phyloP scores from a whole-genome alignment of 2,113 vertebrate species.

The Paradoxurus hermaphroditus region DNA sequence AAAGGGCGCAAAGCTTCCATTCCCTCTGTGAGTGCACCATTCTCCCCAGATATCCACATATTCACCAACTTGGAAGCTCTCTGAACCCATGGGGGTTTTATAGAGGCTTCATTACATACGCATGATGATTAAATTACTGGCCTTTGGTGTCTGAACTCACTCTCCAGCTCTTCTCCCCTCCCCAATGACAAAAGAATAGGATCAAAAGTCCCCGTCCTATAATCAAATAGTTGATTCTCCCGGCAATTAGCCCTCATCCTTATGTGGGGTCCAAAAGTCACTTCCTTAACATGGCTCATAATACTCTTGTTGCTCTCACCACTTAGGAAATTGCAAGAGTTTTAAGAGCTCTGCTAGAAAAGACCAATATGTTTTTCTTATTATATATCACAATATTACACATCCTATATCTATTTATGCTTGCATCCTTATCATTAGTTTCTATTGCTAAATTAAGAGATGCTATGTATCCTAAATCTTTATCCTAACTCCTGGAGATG shows the following conservation, averaged over 20 bases:
- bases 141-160: not conserved
- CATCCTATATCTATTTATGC: not conserved
- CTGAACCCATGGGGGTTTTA: not conserved
- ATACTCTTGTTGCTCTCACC: not conserved
- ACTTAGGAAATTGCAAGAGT: not conserved
- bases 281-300: not conserved
- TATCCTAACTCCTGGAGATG: not conserved
- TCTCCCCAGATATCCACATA: not conserved
- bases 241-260: not conserved
- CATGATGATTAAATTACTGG: not conserved
- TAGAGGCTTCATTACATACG: not conserved
- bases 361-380: not conserved
- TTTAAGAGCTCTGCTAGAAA: not conserved
- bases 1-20: not conserved
- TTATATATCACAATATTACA: not conserved
- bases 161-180: not conserved
- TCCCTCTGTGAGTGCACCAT: not conserved
- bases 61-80: not conserved
- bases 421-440: not conserved
- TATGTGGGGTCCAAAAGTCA: not conserved
- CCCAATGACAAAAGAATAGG: not conserved
- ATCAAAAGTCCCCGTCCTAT: not conserved
- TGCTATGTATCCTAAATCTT: not conserved
- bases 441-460: not conserved
- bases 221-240: not conserved